Base-by-base conservation (phyloP, 2,797 vertebrate species). In the Phoebastria nigripes region DNA sequence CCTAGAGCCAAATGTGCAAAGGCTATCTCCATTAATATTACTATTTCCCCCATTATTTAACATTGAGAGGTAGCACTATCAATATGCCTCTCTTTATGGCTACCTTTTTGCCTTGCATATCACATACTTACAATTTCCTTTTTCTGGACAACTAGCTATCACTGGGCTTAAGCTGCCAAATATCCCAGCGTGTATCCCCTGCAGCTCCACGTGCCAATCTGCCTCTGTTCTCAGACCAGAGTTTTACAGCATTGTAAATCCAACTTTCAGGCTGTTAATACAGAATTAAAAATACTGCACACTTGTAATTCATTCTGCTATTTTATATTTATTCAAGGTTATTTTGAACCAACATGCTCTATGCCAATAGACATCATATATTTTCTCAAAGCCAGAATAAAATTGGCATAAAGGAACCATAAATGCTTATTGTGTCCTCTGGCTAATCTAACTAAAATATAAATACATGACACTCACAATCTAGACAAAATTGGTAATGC, bases 111-210 rank as follows among this genome's bases (percentile, higher is more conserved):
- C 17, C 11, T 56, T 76, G 51, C 12, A 28, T 35, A 65, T 46
- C n/a, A 12, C 20, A 16, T 12, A 16, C 5, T 47, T 29, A 31
- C 4, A 58, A 24, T 51, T 26, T 52, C 15, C n/a, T 55, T 31
- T 26, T 61, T 63, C 63, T 52, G n/a, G 15, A 63, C 42, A 76
- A 7, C 18, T 22, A 63, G 6, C 10, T 58, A 28, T 51, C 15
- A 3, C 18, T 26, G 35, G 19, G 16, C 25, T 62, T 79, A 52
- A 76, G 24, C 8, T 83, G 31, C 31, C 52, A 80, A 56, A 52
- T 71, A 80, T n/a, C 6, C 13, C n/a, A 70, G 9, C 15, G 7
- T 0, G 1, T 41, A 28, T 37, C 7, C 15, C 8, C 26, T n/a
- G 20, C 39, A 63, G 35, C 6, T 78, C 25, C 41, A 37, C 21